Percentiles rank a stretch among this genome's conserved stretches.
phyloP scores from a whole-genome alignment of 1,140 invertebrate species.

The Hycleus cichorii region DNA sequence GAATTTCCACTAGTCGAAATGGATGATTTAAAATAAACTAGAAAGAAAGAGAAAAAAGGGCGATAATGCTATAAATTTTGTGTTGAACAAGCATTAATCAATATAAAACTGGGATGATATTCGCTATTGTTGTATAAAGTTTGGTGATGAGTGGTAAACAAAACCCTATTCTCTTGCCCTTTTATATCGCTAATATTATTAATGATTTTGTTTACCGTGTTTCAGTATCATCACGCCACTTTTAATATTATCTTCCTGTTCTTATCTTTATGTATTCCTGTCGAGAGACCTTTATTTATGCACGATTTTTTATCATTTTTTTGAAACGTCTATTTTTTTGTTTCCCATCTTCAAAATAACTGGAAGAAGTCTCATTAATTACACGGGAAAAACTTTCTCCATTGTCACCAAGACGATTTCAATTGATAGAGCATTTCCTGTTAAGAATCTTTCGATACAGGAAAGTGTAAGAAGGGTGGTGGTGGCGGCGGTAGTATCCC shows the following conservation, averaged over 20 bases:
- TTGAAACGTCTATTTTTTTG: neutral
- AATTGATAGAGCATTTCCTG: constrained; percentile 29
- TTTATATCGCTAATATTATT: constrained; percentile 2
- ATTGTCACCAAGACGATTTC: constrained; percentile 26
- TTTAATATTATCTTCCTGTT: neutral
- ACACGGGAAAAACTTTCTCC: constrained; percentile 24
- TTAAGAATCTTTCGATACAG: constrained; percentile 27
- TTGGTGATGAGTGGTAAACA: neutral
- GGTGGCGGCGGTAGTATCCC: too few species aligned
- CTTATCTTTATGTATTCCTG: too few species aligned
- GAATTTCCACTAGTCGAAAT: too few species aligned
- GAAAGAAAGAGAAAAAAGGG: too few species aligned
- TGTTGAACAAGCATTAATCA: too few species aligned
- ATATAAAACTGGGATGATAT: too few species aligned
- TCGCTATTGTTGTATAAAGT: too few species aligned
- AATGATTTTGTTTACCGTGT: constrained; percentile 14
- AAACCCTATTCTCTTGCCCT: neutral
- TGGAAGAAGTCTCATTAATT: constrained; percentile 30
- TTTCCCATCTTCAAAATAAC: constrained; percentile 2
- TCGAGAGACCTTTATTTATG: too few species aligned
- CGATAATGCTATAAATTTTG: too few species aligned
- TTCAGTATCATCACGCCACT: constrained; percentile 2
- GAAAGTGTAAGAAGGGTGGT: constrained; percentile 19
- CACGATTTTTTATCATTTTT: neutral
- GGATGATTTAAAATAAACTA: too few species aligned